Base-by-base conservation (phyloP, 2,797 vertebrate genomes). In the Galago senegalensis region DNA sequence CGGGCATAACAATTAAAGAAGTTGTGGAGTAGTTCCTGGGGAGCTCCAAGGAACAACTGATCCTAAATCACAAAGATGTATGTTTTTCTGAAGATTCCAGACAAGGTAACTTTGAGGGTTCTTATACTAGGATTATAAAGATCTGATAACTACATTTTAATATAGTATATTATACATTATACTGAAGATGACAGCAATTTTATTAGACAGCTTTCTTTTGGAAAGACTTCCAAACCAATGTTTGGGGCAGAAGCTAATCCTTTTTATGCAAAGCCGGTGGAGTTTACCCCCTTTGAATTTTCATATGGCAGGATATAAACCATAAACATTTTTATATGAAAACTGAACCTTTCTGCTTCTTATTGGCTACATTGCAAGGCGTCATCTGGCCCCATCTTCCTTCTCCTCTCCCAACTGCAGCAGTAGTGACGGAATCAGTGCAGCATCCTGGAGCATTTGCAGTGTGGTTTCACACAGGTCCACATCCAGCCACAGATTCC, bases 171-270 rank as follows among this genome's bases (percentile, higher is more conserved):
- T 65, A 17, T 76, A 23, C 67, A 89, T 86, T 76, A 65, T 9
- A 46, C 60, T n/a, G 53, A 43, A 49, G 60, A 69, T 37, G 27
- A 20, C n/a, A 89, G 46, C 56, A 75, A 69, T 89, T 87, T 70
- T 34, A 88, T 93, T 87, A 96, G n/a, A 60, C 1, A 58, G 40
- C 43, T 94, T 96, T 84, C 56, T 92, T 93, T 81, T 1, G 27
- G 49, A 65, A 89, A 85, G 37, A 34, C 1, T 63, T 43, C 43
- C 58, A 95, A 95, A 37, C 9, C 58, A 83, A 4, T 21, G 11
- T 93, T 91, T 75, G 5, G 20, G 20, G 75, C 31, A 82, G 37
- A 87, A 95, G 49, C 14, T 75, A 49, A 80, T 65, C 46, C 83
- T 87, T 94, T 70, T 89, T 70, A 84, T 80, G 80, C 21, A n/a